These are phyloP conservation scores for Triplophysa bombifrons DNA, from an alignment of 2,797 vertebrate genomes.

Conservation along the genomic window DNA sequence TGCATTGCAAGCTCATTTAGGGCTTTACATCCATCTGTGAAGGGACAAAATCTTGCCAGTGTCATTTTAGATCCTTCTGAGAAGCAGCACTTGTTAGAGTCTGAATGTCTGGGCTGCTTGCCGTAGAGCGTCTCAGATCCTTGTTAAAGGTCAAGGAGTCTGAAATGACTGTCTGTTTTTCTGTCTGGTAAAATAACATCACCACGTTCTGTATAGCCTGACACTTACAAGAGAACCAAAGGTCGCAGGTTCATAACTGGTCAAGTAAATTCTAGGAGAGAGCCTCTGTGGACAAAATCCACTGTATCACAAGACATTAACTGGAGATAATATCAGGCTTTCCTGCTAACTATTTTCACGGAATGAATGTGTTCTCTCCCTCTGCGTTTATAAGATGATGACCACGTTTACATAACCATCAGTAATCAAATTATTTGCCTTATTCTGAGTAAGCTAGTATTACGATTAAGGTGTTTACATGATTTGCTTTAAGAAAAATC, in stretches of 20 bases:
- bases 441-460: no score
- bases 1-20: background rate
- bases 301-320: conserved; percentile 1
- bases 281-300: background rate
- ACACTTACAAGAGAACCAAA: background rate
- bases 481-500: no score
- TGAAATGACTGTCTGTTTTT: background rate
- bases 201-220: background rate
- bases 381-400: background rate
- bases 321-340: background rate
- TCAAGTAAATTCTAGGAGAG: background rate
- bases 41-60: background rate
- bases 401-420: background rate
- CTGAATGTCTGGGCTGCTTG: no score
- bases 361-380: background rate
- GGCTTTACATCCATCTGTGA: background rate
- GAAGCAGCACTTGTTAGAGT: background rate
- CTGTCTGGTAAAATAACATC: background rate
- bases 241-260: background rate
- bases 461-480: no score
- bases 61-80: conserved; percentile 20
- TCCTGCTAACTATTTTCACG: background rate
- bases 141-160: conserved; percentile 34
- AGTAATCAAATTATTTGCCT: no score
- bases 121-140: background rate